Evolutionary conservation across 2,797 vertebrate genomes (phyloP).

Genomic region (Coendou prehensilis): DNA sequence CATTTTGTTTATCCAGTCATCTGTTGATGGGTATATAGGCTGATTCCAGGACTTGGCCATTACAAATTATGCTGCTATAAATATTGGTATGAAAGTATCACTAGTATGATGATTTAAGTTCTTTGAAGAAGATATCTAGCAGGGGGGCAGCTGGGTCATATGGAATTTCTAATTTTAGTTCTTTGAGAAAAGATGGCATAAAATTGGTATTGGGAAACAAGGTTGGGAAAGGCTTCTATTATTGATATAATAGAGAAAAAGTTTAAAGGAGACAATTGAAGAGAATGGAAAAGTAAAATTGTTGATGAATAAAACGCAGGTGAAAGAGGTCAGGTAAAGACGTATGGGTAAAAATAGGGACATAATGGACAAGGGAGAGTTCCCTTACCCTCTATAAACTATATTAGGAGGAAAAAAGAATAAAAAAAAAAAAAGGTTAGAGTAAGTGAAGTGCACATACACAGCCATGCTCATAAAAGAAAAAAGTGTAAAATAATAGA

Average conservation of each 20-base stretch:
- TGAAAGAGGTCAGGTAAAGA: neutral
- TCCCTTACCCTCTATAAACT: neutral
- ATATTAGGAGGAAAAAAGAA: neutral
- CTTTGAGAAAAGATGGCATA: too few relatives aligned
- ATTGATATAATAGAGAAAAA: too few relatives aligned
- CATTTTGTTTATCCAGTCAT: neutral
- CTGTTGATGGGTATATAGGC: neutral
- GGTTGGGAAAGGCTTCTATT: too few relatives aligned
- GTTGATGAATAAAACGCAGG: neutral
- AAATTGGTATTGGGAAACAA: too few relatives aligned
- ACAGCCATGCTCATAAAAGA: neutral
- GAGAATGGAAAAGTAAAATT: neutral
- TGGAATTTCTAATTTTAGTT: too few relatives aligned
- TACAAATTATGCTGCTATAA: neutral
- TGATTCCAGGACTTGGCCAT: neutral
- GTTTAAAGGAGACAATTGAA: too few relatives aligned
- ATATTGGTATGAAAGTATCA: neutral
- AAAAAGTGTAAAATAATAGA: neutral
- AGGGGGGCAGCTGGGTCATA: too few relatives aligned
- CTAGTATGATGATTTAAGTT: neutral
- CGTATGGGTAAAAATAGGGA: neutral
- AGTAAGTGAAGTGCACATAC: neutral
- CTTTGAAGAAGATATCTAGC: neutral
- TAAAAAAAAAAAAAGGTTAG: neutral
- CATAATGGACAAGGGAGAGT: neutral